Percentiles rank a stretch among this genome's conserved stretches.
Evolutionary conservation across 1,140 invertebrate genomes (phyloP).

Genomic region (Brachionus rotundiformis): DNA sequence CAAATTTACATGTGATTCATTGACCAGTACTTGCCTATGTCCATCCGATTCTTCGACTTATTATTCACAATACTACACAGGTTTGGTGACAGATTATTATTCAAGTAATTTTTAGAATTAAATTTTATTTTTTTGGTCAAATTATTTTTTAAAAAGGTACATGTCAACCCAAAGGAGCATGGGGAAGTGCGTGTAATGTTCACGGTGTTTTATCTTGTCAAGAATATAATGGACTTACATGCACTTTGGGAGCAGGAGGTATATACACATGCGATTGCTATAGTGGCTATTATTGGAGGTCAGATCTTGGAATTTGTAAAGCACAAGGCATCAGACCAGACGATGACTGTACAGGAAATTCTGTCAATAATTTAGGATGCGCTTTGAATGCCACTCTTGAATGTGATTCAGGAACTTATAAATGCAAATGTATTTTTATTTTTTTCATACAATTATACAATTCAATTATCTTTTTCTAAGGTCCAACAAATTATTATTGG

Average conservation of each 20-base stretch:
- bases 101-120: neutral
- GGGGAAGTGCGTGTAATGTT: neutral
- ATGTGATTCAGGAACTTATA: neutral
- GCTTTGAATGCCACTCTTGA: neutral
- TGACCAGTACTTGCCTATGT: constrained; percentile 44
- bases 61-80: constrained; percentile 31
- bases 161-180: neutral
- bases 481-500: constrained; percentile 21
- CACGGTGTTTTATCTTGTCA: constrained; percentile 30
- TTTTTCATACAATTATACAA: too few relatives aligned
- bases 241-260: neutral
- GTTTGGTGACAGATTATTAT: constrained; percentile 23
- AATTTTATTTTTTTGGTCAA: neutral
- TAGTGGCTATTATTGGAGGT: constrained; percentile 36
- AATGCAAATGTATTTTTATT: constrained; percentile 45
- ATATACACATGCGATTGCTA: constrained; percentile 31
- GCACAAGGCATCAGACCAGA: constrained; percentile 4
- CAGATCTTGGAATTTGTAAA: neutral
- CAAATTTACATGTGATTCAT: constrained; percentile 27
- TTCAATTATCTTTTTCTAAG: neutral
- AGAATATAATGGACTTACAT: constrained; percentile 39
- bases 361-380: constrained; percentile 12
- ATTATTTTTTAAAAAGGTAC: neutral
- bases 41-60: neutral
- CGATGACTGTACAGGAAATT: neutral